These are phyloP conservation scores for Strix uralensis DNA, from an alignment of 2,113 vertebrate species.

Conservation along the genomic window DNA sequence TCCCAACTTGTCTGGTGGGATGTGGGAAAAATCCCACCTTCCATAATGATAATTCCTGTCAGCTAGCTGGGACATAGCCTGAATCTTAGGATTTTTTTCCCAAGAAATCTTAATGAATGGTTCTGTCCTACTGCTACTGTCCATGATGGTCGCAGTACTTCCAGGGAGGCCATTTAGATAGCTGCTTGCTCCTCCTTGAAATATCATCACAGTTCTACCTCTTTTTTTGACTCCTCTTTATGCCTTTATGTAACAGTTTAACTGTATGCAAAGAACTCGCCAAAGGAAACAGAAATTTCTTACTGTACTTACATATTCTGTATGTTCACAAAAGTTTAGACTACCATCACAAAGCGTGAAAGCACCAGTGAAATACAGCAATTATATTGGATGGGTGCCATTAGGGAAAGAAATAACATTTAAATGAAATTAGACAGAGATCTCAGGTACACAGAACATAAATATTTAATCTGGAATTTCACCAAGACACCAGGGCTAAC, in stretches of 20 bases:
- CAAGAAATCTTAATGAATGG: background rate
- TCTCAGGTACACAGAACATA: background rate
- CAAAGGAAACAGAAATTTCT: background rate
- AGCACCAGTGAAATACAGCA: background rate
- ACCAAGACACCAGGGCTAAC: background rate
- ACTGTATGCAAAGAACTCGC: background rate
- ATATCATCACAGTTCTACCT: background rate
- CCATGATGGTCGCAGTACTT: background rate
- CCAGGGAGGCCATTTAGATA: background rate
- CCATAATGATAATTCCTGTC: background rate
- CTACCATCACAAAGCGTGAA: background rate
- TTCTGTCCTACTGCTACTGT: background rate
- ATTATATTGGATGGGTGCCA: background rate
- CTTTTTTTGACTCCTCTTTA: background rate
- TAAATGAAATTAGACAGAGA: conserved; percentile 8
- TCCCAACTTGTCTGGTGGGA: background rate
- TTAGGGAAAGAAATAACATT: background rate
- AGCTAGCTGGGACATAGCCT: rapidly evolving
- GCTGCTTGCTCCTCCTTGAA: rapidly evolving
- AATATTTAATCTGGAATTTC: conserved; percentile 45
- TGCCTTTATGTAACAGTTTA: background rate
- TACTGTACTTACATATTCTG: background rate
- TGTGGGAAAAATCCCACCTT: background rate
- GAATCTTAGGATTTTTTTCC: background rate
- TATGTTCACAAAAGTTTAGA: background rate